Conservation (phyloP, 2,888 invertebrate species). For the Xestia xanthographa region DNA sequence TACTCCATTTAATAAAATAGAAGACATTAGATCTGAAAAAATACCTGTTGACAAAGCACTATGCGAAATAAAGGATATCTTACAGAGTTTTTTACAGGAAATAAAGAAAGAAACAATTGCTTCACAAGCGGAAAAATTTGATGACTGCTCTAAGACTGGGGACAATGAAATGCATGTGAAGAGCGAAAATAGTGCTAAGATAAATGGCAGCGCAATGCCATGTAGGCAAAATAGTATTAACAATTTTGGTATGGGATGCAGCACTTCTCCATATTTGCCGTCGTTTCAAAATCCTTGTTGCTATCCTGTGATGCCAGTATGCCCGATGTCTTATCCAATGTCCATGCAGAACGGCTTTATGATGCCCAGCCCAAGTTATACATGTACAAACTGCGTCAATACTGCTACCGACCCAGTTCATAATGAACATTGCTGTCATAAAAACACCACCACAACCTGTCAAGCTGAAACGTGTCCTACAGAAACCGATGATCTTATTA, state of each 20-base stretch:
- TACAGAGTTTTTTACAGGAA: constrained; percentile 84
- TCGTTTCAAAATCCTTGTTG: constrained; percentile 80
- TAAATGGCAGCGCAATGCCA: constrained; percentile 63
- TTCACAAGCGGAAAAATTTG: constrained; percentile 75
- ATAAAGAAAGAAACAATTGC: constrained; percentile 81
- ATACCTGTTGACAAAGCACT: constrained; percentile 78
- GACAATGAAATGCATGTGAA: constrained; percentile 62
- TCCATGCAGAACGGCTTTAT: constrained; percentile 78
- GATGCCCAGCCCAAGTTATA: constrained; percentile 78
- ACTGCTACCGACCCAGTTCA: constrained; percentile 69
- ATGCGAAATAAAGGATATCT: constrained; percentile 86
- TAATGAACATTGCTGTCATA: constrained; percentile 64
- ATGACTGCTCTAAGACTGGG: constrained; percentile 65
- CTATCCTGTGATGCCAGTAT: constrained; percentile 83
- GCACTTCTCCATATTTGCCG: constrained; percentile 68
- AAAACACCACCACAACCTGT: constrained; percentile 56
- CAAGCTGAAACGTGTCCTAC: constrained; percentile 58
- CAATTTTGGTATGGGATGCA: constrained; percentile 57
- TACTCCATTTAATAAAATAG: constrained; percentile 75
- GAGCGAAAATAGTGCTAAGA: constrained; percentile 61
- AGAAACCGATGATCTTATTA: constrained; percentile 84
- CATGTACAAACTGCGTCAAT: constrained; percentile 77
- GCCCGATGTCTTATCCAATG: constrained; percentile 78
- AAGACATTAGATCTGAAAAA: constrained; percentile 68
- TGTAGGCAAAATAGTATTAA: constrained; percentile 73